Percentiles rank a stretch among this genome's conserved stretches.
Conservation (phyloP, 2,888 invertebrate genomes). For the Brachypalpus laphriformis region DNA sequence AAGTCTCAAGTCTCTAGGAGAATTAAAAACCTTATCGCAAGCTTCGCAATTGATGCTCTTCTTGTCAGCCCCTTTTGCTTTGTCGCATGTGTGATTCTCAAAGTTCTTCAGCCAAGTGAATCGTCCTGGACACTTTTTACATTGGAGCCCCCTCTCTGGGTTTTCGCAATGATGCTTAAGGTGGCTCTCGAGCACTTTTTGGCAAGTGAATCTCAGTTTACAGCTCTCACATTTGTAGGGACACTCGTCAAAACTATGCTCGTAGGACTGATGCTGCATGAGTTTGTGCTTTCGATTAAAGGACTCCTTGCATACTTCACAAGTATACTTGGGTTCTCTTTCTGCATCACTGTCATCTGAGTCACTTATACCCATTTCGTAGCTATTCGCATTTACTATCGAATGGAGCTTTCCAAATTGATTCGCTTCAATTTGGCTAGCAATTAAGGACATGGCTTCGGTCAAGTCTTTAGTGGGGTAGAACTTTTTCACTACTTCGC, state of each 20-base stretch:
- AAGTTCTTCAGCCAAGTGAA: constrained; percentile 81
- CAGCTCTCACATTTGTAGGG: constrained; percentile 84
- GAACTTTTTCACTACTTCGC: constrained; percentile 76
- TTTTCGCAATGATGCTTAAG: constrained; percentile 82
- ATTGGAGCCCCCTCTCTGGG: constrained; percentile 77
- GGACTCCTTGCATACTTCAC: constrained; percentile 76
- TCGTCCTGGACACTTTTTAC: constrained; percentile 79
- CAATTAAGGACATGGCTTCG: constrained; percentile 75
- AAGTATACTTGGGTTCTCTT: constrained; percentile 75
- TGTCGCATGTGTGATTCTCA: constrained; percentile 77
- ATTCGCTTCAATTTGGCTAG: constrained; percentile 75
- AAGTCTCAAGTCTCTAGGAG: constrained; percentile 85
- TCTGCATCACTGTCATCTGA: constrained; percentile 78
- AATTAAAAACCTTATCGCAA: constrained; percentile 85
- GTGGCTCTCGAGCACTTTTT: constrained; percentile 84
- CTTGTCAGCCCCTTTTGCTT: background rate
- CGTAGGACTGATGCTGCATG: constrained; percentile 78
- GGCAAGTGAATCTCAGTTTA: constrained; percentile 84
- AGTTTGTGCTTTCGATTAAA: constrained; percentile 79
- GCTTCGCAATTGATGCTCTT: constrained; percentile 82
- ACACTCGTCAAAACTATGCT: constrained; percentile 81
- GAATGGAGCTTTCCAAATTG: constrained; percentile 77
- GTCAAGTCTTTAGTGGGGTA: constrained; percentile 71
- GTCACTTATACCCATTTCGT: constrained; percentile 81
- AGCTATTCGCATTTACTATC: constrained; percentile 79